A percentile compares a stretch with the other conserved stretches of the same genome.
Conservation (phyloP, 2,888 invertebrate genomes). For the Magallana nippona region DNA sequence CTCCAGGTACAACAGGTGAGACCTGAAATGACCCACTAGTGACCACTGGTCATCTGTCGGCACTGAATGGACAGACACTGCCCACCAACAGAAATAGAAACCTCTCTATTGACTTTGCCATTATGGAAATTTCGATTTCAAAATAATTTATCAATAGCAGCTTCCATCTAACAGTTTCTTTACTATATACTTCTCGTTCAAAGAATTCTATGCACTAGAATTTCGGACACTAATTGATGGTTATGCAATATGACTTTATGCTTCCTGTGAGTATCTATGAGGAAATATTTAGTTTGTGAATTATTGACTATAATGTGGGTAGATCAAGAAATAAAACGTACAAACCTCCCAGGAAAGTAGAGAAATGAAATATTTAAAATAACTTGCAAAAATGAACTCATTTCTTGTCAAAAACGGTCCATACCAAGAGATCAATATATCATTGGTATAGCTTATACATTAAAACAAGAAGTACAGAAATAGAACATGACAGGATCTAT, state of each 20-base stretch:
- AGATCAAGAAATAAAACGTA: too few species aligned
- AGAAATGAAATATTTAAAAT: too few species aligned
- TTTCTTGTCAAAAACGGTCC: too few species aligned
- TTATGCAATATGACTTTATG: too few species aligned
- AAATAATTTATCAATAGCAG: not conserved
- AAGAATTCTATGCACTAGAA: not conserved
- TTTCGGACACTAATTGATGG: not conserved
- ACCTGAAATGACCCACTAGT: conserved; percentile 35
- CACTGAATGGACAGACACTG: not conserved
- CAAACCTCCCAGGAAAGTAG: too few species aligned
- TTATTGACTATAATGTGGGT: too few species aligned
- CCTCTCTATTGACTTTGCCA: not conserved
- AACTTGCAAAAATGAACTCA: too few species aligned
- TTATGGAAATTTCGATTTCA: not conserved
- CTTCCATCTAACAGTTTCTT: too few species aligned
- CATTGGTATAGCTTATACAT: too few species aligned
- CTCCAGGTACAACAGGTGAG: conserved; percentile 16
- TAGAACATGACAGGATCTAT: not conserved
- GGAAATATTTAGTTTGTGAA: too few species aligned
- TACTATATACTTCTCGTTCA: not conserved
- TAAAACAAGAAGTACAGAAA: not conserved
- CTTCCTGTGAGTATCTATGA: too few species aligned
- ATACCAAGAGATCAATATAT: not conserved
- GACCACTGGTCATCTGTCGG: conserved; percentile 39
- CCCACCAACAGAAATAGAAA: not conserved